Evolutionary conservation across 2,797 vertebrate genomes (phyloP).

Genomic region (Phyllotis vaccarum): DNA sequence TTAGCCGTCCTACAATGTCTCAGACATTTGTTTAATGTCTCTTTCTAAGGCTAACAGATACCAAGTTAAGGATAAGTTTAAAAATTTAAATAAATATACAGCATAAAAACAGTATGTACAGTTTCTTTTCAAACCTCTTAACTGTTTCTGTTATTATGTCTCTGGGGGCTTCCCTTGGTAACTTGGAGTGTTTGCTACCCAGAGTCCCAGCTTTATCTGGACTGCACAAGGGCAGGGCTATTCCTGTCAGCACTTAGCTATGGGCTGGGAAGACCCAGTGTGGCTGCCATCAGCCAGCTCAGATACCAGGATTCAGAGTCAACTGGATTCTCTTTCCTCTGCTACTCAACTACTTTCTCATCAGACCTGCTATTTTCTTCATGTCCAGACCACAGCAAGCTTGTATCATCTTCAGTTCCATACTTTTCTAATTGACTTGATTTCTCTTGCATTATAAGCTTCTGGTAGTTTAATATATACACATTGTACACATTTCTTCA

Average conservation of each 20-base stretch:
- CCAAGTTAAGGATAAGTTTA: neutral
- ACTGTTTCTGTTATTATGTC: neutral
- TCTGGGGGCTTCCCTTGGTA: neutral
- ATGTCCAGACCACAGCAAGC: neutral
- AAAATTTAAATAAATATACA: constrained; percentile 30
- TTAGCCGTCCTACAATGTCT: neutral
- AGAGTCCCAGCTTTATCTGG: neutral
- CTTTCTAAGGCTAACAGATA: constrained; percentile 14
- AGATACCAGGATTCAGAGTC: neutral
- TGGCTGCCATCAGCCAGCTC: neutral
- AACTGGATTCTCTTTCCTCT: neutral
- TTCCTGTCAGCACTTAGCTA: neutral
- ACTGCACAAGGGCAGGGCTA: neutral
- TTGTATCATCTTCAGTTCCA: neutral
- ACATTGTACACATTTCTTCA: constrained; percentile 6
- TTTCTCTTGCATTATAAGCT: constrained; percentile 42
- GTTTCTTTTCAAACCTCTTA: neutral
- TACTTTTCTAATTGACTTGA: constrained; percentile 23
- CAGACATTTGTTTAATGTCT: constrained; percentile 9
- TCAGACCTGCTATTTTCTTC: constrained; percentile 26
- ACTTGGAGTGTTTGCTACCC: neutral
- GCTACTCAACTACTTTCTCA: neutral
- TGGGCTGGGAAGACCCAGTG: neutral
- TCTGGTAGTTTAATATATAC: neutral
- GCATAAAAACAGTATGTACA: neutral